These are phyloP conservation scores for Sinocyclocheilus rhinocerous DNA, from an alignment of 2,113 vertebrate species.

Conservation along the genomic window DNA sequence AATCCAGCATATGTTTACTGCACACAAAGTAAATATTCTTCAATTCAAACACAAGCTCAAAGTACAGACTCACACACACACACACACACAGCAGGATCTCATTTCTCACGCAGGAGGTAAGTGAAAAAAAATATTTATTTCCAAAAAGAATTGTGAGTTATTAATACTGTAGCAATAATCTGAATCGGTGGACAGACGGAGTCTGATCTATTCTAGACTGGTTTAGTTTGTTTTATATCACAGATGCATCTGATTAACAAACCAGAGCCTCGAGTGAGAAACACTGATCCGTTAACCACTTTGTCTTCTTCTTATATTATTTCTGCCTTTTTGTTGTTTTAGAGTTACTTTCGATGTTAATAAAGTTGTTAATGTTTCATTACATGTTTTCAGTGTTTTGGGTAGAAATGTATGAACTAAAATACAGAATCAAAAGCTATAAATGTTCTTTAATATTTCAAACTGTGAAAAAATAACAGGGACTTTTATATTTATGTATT, in stretches of 20 bases:
- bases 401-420: not conserved
- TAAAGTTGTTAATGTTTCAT: not conserved
- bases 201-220: not conserved
- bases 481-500: not conserved
- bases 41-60: conserved; percentile 38
- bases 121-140: not conserved
- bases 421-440: not conserved
- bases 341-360: not conserved
- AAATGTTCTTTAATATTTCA: not conserved
- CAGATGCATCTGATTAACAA: not conserved
- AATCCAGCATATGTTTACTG: not conserved
- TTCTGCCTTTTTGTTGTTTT: not conserved
- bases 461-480: not conserved
- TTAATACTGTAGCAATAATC: not conserved
- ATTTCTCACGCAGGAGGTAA: not conserved
- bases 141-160: not conserved
- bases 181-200: not conserved
- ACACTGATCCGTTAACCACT: not conserved
- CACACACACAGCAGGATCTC: not conserved
- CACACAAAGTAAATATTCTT: conserved; percentile 28
- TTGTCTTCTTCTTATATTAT: not conserved
- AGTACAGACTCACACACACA: conserved; percentile 24
- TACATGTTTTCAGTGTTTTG: not conserved
- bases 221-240: not conserved
- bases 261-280: not conserved